A percentile compares a stretch with the other conserved stretches of the same genome.
phyloP scores from a whole-genome alignment of 2,888 invertebrate genomes.

The Gryllus longicercus region DNA sequence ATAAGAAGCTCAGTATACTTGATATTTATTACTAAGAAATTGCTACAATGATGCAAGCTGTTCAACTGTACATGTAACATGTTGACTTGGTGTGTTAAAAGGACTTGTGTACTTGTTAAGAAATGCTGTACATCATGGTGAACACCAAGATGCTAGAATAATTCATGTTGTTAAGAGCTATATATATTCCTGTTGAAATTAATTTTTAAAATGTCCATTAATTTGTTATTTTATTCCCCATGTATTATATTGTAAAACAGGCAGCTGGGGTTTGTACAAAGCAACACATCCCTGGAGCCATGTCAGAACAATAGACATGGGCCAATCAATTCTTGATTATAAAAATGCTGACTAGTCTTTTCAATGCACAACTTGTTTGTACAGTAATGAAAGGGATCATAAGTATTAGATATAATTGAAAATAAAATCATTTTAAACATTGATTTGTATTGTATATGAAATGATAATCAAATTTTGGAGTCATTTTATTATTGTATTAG shows the following conservation, averaged over 20 bases:
- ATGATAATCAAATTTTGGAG: neutral
- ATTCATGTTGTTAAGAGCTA: slow-evolving; percentile 11
- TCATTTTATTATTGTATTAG: slow-evolving; percentile 11
- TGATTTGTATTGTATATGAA: slow-evolving; percentile 2
- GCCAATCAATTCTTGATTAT: slow-evolving; percentile 19
- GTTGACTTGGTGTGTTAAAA: slow-evolving; percentile 19
- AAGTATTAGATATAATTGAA: slow-evolving; percentile 1
- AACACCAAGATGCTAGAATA: slow-evolving; percentile 17
- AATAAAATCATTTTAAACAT: neutral
- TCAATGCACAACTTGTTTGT: slow-evolving; percentile 20
- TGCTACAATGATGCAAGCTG: slow-evolving; percentile 22
- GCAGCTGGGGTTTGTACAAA: slow-evolving; percentile 25
- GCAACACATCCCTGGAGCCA: slow-evolving; percentile 23
- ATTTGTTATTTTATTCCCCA: slow-evolving; percentile 26
- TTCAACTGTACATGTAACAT: slow-evolving; percentile 26
- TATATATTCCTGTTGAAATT: slow-evolving; percentile 20
- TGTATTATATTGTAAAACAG: slow-evolving; percentile 24
- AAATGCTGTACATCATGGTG: slow-evolving; percentile 18
- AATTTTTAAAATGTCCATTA: slow-evolving; percentile 28
- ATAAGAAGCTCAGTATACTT: slow-evolving; percentile 27
- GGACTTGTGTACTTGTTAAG: slow-evolving; percentile 20
- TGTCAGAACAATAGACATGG: slow-evolving; percentile 25
- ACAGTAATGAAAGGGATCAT: slow-evolving; percentile 3
- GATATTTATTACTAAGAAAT: slow-evolving; percentile 19
- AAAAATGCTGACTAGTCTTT: slow-evolving; percentile 28